Evolutionary conservation across 2,888 invertebrate genomes (phyloP).

Genomic region (Rosalia funebris): DNA sequence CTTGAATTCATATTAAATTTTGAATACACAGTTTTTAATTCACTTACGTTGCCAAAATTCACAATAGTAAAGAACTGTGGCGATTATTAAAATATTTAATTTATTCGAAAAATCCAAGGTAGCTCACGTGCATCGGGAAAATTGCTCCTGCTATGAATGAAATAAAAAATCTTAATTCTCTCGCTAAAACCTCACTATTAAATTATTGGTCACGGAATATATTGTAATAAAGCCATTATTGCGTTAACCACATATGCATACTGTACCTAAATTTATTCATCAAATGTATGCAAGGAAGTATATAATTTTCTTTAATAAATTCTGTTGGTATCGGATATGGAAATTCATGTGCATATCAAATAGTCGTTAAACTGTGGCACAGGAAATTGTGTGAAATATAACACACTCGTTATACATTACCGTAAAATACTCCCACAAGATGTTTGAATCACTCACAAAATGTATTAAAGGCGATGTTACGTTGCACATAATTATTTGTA

Average conservation of each 20-base stretch:
- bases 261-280: constrained; percentile 15
- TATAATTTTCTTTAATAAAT: constrained; percentile 27
- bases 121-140: too few species aligned
- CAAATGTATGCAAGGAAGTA: constrained; percentile 4
- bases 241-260: not conserved
- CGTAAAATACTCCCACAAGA: constrained; percentile 9
- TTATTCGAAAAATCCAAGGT: too few species aligned
- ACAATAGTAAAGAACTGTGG: too few species aligned
- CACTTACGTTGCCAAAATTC: too few species aligned
- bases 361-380: constrained; percentile 8
- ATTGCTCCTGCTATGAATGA: too few species aligned
- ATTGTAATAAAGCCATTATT: constrained; percentile 1
- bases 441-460: too few species aligned
- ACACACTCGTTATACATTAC: constrained; percentile 11
- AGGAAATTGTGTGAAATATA: constrained; percentile 26
- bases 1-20: not conserved
- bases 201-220: not conserved
- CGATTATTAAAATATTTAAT: too few species aligned
- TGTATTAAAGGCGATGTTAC: too few species aligned
- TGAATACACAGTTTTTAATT: not conserved
- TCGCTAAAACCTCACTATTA: too few species aligned
- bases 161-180: too few species aligned
- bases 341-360: constrained; percentile 27
- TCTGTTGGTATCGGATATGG: constrained; percentile 19
- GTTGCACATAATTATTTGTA: too few species aligned